phyloP scores from a whole-genome alignment of 1,140 invertebrate species.

The Formica selysi region DNA sequence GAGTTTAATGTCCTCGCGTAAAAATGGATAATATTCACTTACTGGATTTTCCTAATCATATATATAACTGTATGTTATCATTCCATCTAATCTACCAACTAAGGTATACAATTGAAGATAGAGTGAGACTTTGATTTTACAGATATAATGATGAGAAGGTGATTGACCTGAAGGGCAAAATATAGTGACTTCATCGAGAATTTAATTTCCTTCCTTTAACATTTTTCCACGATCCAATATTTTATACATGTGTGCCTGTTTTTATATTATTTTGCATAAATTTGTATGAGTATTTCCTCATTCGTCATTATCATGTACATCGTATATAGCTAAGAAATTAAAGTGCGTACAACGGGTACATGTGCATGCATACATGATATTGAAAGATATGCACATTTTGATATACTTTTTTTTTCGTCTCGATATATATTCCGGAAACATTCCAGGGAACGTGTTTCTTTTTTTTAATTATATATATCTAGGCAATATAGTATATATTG shows the following conservation, averaged over 20 bases:
- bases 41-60: background rate
- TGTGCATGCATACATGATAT: background rate
- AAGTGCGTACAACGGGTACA: background rate
- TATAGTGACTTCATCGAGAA: constrained; percentile 74
- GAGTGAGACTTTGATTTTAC: constrained; percentile 84
- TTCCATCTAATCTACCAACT: constrained; percentile 3
- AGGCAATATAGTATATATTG: background rate
- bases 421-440: background rate
- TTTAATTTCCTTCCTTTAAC: constrained; percentile 19
- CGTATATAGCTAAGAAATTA: background rate
- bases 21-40: constrained; percentile 16
- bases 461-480: constrained; percentile 19
- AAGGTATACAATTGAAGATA: constrained; percentile 59
- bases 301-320: constrained; percentile 17
- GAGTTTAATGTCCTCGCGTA: background rate
- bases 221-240: background rate
- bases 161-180: constrained; percentile 82
- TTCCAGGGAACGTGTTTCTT: background rate
- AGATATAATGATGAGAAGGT: constrained; percentile 84
- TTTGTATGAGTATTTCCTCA: constrained; percentile 25
- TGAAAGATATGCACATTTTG: background rate
- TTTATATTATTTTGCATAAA: constrained; percentile 27
- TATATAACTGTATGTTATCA: background rate
- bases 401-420: constrained; percentile 7
- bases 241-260: background rate